A percentile compares a stretch with the other conserved stretches of the same genome.
phyloP scores from a whole-genome alignment of 2,113 vertebrate species.

The Symphodus melops region DNA sequence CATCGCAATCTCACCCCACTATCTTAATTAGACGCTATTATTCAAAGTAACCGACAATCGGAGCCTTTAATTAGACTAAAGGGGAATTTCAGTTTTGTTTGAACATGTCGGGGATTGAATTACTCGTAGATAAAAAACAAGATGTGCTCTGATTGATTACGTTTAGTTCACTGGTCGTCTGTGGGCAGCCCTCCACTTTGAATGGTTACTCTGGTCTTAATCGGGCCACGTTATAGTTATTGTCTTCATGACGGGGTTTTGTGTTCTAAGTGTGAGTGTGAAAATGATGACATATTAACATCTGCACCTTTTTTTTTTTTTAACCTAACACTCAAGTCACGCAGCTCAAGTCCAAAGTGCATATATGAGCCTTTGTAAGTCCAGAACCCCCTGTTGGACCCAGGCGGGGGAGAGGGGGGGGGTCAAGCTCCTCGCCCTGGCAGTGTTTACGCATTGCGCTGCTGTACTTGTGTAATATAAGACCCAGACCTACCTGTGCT shows the following conservation, averaged over 20 bases:
- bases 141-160: background rate
- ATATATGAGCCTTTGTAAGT: background rate
- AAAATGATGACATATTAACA: background rate
- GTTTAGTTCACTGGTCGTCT: background rate
- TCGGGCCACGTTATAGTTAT: background rate
- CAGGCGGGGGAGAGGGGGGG: background rate
- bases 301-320: background rate
- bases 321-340: no score
- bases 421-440: slow-evolving; percentile 32
- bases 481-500: slow-evolving; percentile 20
- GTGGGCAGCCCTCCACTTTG: slow-evolving; percentile 34
- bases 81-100: no score
- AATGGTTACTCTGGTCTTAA: background rate
- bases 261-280: background rate
- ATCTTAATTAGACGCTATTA: no score
- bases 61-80: no score
- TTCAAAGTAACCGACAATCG: no score
- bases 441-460: slow-evolving; percentile 44
- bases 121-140: no score
- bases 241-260: background rate
- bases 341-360: slow-evolving; percentile 19
- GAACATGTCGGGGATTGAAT: no score
- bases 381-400: background rate
- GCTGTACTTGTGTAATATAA: background rate
- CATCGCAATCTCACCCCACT: no score